Conservation (phyloP, 2,888 invertebrate genomes). For the Ichneumon xanthorius region DNA sequence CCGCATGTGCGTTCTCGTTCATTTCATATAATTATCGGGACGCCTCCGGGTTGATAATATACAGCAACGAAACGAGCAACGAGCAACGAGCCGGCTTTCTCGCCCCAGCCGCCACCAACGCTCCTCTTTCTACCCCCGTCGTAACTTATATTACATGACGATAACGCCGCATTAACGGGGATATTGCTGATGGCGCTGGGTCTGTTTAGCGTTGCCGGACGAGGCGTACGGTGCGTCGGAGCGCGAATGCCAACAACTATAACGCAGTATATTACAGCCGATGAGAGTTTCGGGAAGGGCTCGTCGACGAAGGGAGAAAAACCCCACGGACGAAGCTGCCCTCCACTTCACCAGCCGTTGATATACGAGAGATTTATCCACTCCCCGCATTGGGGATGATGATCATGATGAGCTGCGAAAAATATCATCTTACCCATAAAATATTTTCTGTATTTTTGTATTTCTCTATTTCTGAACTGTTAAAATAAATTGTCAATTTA, state of each 20-base stretch:
- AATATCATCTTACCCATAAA: slow-evolving; percentile 48
- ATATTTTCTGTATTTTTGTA: too few relatives aligned
- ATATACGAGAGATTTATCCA: slow-evolving; percentile 37
- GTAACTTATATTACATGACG: slow-evolving; percentile 72
- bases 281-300: slow-evolving; percentile 42
- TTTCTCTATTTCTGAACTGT: too few relatives aligned
- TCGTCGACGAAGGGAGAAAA: slow-evolving; percentile 24
- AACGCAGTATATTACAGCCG: slow-evolving; percentile 53
- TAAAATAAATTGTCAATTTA: too few relatives aligned
- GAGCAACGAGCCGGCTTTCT: not conserved
- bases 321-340: slow-evolving; percentile 36
- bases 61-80: slow-evolving; percentile 55
- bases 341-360: slow-evolving; percentile 38
- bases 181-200: slow-evolving; percentile 64
- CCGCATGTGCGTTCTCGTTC: slow-evolving; percentile 73
- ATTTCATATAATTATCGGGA: slow-evolving; percentile 81
- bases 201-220: slow-evolving; percentile 9
- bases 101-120: slow-evolving; percentile 20
- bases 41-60: slow-evolving; percentile 73
- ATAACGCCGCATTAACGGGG: slow-evolving; percentile 74
- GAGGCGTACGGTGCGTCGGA: slow-evolving; percentile 27
- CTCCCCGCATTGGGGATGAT: not conserved
- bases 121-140: slow-evolving; percentile 49
- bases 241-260: slow-evolving; percentile 43
- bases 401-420: slow-evolving; percentile 29